Conservation (phyloP, 2,888 invertebrate genomes). For the Platerodrilus igneus region DNA sequence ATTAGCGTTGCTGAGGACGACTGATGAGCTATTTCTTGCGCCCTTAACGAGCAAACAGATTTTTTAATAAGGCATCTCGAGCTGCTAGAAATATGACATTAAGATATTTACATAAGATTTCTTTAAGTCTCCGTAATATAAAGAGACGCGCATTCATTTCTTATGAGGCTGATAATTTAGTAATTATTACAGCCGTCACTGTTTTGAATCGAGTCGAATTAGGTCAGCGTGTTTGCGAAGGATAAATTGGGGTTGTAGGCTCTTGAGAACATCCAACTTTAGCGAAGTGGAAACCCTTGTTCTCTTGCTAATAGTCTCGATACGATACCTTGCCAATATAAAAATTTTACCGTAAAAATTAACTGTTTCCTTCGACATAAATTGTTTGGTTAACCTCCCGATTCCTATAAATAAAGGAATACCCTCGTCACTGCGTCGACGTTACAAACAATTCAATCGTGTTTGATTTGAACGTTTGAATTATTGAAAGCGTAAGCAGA, state of each 20-base stretch:
- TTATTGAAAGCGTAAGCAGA: neutral
- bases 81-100: conserved; percentile 33
- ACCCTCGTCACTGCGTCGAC: conserved; percentile 13
- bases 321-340: conserved; percentile 20
- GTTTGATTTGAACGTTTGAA: conserved; percentile 6
- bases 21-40: conserved; percentile 35
- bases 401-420: conserved; percentile 9
- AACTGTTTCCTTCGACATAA: too few relatives aligned
- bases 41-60: conserved; percentile 39
- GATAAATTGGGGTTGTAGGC: conserved; percentile 14
- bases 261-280: conserved; percentile 22
- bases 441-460: conserved; percentile 9
- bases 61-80: conserved; percentile 36
- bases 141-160: too few relatives aligned
- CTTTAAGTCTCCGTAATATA: too few relatives aligned
- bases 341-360: too few relatives aligned
- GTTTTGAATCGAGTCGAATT: conserved; percentile 10
- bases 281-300: conserved; percentile 30
- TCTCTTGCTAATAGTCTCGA: conserved; percentile 24
- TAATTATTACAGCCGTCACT: too few relatives aligned
- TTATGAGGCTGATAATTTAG: too few relatives aligned
- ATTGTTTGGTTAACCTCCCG: conserved; percentile 7
- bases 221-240: conserved; percentile 4
- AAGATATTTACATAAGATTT: conserved; percentile 34
- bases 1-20: conserved; percentile 31